Evolutionary conservation across 2,113 vertebrate genomes (phyloP), one percentile per base, ranked within the genome.

Genomic region (Leiothrix lutea): DNA sequence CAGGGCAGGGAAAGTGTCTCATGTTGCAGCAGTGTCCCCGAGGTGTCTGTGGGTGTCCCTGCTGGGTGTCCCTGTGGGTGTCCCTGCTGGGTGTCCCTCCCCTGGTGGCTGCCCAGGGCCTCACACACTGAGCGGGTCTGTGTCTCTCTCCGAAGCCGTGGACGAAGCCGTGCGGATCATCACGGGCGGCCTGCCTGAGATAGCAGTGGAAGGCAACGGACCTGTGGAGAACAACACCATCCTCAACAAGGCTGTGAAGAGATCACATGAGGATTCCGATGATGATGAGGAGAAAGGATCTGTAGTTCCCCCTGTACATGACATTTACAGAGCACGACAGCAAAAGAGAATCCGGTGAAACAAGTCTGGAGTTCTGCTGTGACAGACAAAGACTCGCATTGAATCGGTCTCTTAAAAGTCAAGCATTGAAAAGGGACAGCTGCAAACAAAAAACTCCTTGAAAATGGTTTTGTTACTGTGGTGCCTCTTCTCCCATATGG

Each of bases 271-370:
- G 24, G 99, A 99, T 80, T 99, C 99, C 0, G 99, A 99, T 1
- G 99, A 99, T 11, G 99, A 99, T 1, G 99, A 99, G 75, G 99
- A 99, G 92, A 99, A 99, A 97, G 99, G 99, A 38, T 98, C 99
- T 0, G 98, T 99, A 19, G 99, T 99, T 35, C 99, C 99, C 19
- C 99, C 99, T 1, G 98, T 99, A 77, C 99, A 99, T 8, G 99
- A 99, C 98, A 99, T 99, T 95, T 99, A 99, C 98, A 98, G 99
- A 80, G 98, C 99, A 5, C 98, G 99, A 48, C 99, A 99, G 97
- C 99, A 99, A 97, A 99, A 99, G 96, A 98, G 99, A 94, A 99
- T 99, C 96, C 99, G 99, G 98, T 99, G 98, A 99, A 96, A 92
- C 92, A 6, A 54, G 88, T 57, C 7, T 38, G 47, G 84, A 53